These are phyloP conservation scores for Clivina fossor DNA, from an alignment of 2,888 invertebrate genomes.

Conservation along the genomic window DNA sequence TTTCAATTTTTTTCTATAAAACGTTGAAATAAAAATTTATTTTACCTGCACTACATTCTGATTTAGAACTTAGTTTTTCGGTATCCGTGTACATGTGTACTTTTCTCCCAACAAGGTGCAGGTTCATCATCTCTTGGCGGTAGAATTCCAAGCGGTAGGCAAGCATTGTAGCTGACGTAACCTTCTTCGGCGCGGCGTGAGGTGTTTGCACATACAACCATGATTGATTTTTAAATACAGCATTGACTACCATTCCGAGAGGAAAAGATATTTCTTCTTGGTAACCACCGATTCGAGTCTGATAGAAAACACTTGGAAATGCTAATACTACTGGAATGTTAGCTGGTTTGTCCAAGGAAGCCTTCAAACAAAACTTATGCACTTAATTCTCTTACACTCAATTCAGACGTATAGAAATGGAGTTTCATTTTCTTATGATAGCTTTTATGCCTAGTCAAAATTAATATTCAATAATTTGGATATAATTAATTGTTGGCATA, in stretches of 20 bases:
- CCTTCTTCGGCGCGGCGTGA: slow-evolving; percentile 85
- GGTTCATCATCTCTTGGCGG: slow-evolving; percentile 60
- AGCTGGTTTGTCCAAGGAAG: slow-evolving; percentile 77
- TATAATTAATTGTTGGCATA: too few relatives aligned
- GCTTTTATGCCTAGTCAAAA: too few relatives aligned
- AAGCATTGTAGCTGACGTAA: slow-evolving; percentile 75
- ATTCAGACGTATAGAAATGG: not conserved
- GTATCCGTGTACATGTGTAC: slow-evolving; percentile 80
- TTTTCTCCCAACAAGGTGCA: slow-evolving; percentile 79
- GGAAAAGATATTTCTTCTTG: slow-evolving; percentile 71
- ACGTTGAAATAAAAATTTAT: too few relatives aligned
- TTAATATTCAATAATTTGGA: too few relatives aligned
- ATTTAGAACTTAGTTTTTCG: slow-evolving; percentile 67
- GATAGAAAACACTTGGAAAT: slow-evolving; percentile 71
- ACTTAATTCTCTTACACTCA: not conserved
- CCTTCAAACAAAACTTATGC: slow-evolving; percentile 53
- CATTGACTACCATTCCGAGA: slow-evolving; percentile 82
- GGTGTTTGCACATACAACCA: slow-evolving; percentile 87
- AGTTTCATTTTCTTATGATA: too few relatives aligned
- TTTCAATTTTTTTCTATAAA: too few relatives aligned
- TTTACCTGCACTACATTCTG: slow-evolving; percentile 67
- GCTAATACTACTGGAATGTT: slow-evolving; percentile 84
- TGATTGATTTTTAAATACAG: slow-evolving; percentile 80
- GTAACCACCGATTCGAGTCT: slow-evolving; percentile 70
- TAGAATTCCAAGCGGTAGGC: slow-evolving; percentile 69